Conservation (phyloP, 2,888 invertebrate genomes). For the Orchesella flavescens region DNA sequence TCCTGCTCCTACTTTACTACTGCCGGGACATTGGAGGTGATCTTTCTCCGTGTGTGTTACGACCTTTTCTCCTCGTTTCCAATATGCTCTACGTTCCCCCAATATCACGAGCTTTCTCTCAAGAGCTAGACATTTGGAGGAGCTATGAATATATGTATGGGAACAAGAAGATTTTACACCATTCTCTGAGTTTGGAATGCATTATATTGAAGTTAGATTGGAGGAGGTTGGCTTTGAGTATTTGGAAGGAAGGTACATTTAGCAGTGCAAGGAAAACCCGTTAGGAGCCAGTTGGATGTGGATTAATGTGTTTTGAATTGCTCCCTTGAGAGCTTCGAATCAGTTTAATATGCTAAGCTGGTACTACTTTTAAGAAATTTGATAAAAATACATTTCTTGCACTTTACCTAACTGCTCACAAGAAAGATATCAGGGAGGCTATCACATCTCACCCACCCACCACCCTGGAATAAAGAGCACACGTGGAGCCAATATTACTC, state of each 20-base stretch:
- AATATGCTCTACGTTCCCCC: conserved; percentile 27
- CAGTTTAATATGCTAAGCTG: conserved; percentile 64
- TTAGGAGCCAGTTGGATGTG: conserved; percentile 63
- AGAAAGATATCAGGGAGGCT: too few relatives aligned
- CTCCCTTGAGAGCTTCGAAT: conserved; percentile 57
- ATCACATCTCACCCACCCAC: too few relatives aligned
- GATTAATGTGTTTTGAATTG: conserved; percentile 65
- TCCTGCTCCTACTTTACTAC: conserved; percentile 6
- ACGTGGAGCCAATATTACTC: too few relatives aligned
- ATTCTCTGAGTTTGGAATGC: too few relatives aligned
- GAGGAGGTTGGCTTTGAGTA: neutral
- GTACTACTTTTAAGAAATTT: conserved; percentile 62
- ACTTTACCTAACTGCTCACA: neutral
- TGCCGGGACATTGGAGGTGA: conserved; percentile 15
- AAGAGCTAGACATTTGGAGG: too few relatives aligned
- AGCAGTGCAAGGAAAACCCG: conserved; percentile 15
- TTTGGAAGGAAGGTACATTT: neutral
- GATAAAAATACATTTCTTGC: conserved; percentile 49
- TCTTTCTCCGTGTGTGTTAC: conserved; percentile 30
- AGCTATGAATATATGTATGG: too few relatives aligned
- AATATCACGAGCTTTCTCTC: conserved; percentile 38
- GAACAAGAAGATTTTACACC: too few relatives aligned
- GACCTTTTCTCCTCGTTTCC: conserved; percentile 52
- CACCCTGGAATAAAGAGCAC: too few relatives aligned
- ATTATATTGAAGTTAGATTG: too few relatives aligned